Conservation (phyloP, 2,797 vertebrate species). For the Carcharodon carcharias region DNA sequence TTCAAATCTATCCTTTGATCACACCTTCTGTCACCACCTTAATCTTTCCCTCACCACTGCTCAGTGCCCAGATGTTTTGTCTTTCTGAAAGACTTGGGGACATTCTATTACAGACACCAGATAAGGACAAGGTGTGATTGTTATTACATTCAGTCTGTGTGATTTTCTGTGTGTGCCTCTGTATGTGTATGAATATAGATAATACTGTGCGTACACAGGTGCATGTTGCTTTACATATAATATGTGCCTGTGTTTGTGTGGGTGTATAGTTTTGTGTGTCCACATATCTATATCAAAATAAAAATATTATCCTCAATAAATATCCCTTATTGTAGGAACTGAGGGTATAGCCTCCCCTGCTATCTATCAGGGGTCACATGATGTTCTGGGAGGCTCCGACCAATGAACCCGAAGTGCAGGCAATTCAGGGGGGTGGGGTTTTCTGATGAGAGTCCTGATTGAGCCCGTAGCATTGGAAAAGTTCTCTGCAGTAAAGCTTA, state of each 20-base stretch:
- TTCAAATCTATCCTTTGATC: background rate
- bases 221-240: background rate
- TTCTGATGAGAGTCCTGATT: no score
- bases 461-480: no score
- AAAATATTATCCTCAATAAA: background rate
- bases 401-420: no score
- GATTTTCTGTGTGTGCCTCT: background rate
- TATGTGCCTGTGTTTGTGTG: background rate
- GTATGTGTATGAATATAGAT: background rate
- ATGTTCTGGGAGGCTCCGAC: no score
- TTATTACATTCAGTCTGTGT: background rate
- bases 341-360: no score
- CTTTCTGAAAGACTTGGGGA: background rate
- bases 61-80: background rate
- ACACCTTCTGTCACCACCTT: background rate
- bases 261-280: background rate
- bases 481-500: no score
- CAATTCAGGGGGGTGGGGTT: no score
- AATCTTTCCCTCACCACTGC: background rate
- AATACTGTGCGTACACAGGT: background rate
- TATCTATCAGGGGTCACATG: no score
- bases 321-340: background rate
- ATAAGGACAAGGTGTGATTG: background rate
- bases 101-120: background rate
- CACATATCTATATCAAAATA: background rate